Evolutionary conservation across 2,888 invertebrate species (phyloP).

Genomic region (Tryphoninae sp.): DNA sequence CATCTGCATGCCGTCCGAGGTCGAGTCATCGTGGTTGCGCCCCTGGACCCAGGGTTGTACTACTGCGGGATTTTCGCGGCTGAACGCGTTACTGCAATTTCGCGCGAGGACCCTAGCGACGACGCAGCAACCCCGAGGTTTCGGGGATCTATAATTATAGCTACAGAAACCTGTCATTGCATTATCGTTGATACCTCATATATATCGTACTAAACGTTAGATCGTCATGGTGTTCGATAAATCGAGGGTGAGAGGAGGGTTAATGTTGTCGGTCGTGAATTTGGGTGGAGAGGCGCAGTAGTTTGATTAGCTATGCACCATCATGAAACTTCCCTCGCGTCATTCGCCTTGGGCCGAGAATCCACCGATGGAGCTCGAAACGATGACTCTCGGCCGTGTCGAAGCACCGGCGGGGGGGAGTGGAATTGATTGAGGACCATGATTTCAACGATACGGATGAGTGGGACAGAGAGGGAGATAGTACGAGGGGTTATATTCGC

Average conservation of each 20-base stretch:
- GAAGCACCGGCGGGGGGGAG: constrained; percentile 22
- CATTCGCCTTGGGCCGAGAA: constrained; percentile 27
- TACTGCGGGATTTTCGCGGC: background rate
- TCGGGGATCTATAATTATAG: background rate
- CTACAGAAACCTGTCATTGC: background rate
- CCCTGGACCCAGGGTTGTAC: constrained; percentile 3
- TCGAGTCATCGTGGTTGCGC: constrained; percentile 5
- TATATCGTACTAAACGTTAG: background rate
- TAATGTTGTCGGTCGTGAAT: constrained; percentile 2
- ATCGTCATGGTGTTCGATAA: background rate
- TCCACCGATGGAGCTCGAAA: constrained; percentile 40
- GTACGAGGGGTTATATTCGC: constrained; percentile 15
- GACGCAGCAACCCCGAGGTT: background rate
- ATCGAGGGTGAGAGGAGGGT: background rate
- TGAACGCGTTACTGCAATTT: constrained; percentile 7
- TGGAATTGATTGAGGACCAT: constrained; percentile 57
- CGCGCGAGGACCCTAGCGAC: background rate
- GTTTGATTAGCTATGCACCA: constrained; percentile 39
- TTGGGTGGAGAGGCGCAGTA: constrained; percentile 14
- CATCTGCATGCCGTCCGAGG: constrained; percentile 1
- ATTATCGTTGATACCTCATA: background rate
- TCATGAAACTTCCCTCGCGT: constrained; percentile 36
- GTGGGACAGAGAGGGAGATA: constrained; percentile 17
- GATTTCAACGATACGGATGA: constrained; percentile 43
- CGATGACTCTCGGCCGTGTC: constrained; percentile 44